phyloP scores from a whole-genome alignment of 2,113 vertebrate species.

The Ameiurus melas region DNA sequence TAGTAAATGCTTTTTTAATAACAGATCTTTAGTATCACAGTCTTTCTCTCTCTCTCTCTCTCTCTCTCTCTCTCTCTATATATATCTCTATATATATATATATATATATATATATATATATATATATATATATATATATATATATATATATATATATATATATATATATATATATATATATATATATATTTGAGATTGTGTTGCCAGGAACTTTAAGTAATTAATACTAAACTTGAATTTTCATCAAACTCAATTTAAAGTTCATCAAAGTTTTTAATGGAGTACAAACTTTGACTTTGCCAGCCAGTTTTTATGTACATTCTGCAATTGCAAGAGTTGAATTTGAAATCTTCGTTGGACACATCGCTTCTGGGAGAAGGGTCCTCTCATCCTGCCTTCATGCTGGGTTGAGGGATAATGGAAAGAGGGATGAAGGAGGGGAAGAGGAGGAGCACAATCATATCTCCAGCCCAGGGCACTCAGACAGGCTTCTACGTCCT shows the following conservation, averaged over 20 bases:
- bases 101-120: no score
- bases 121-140: no score
- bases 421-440: conserved; percentile 28
- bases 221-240: background rate
- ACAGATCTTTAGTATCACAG: background rate
- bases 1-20: background rate
- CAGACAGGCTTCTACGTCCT: conserved; percentile 52
- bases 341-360: conserved; percentile 18
- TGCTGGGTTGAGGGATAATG: conserved; percentile 39
- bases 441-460: conserved; percentile 37
- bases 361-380: conserved; percentile 18
- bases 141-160: no score
- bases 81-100: no score
- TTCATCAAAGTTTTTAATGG: background rate
- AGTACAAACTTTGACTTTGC: background rate
- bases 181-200: background rate
- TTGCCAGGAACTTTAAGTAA: background rate
- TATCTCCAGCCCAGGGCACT: conserved; percentile 50
- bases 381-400: conserved; percentile 25
- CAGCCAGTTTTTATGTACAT: background rate
- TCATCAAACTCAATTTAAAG: conserved; percentile 8
- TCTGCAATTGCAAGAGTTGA: conserved; percentile 2
- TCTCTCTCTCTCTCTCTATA: no score
- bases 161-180: no score
- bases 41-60: no score